Evolutionary conservation across 2,797 vertebrate species (phyloP).

Genomic region (Rallus crepitans): DNA sequence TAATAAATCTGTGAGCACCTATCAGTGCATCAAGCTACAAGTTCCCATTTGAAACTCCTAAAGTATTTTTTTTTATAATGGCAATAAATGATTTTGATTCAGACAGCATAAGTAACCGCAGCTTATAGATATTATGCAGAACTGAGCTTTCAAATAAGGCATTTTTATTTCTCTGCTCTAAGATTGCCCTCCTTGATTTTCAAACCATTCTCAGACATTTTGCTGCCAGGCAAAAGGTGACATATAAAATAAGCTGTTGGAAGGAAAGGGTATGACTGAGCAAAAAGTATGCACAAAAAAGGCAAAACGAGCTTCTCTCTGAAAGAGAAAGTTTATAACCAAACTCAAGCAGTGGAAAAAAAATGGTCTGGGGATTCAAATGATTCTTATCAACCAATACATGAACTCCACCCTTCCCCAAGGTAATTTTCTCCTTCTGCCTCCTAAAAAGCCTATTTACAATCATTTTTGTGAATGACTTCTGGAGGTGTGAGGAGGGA

Average conservation of each 20-base stretch:
- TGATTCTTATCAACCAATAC: background rate
- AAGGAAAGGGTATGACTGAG: background rate
- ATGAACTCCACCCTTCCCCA: background rate
- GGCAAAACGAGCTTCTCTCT: background rate
- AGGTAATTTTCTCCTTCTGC: background rate
- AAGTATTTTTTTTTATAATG: slow-evolving; percentile 36
- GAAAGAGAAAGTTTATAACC: background rate
- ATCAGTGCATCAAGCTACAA: background rate
- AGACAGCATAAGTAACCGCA: slow-evolving; percentile 30
- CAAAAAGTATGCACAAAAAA: background rate
- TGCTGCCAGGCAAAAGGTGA: slow-evolving; percentile 11
- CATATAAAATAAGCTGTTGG: slow-evolving; percentile 24
- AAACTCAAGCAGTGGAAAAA: background rate
- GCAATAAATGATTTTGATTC: slow-evolving; percentile 47
- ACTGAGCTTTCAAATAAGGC: slow-evolving; percentile 15
- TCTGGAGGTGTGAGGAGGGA: background rate
- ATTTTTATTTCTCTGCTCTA: slow-evolving; percentile 43
- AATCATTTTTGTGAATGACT: background rate
- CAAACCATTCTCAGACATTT: slow-evolving; percentile 19
- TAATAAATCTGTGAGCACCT: slow-evolving; percentile 33
- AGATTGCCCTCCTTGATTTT: slow-evolving; percentile 31
- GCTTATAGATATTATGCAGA: background rate
- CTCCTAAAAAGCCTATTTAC: background rate
- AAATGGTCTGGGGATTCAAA: background rate
- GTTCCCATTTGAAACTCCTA: background rate